Percentiles rank a stretch among this genome's conserved stretches.
These are phyloP conservation scores for Chamaea fasciata DNA, from an alignment of 2,113 vertebrate species.

Conservation along the genomic window DNA sequence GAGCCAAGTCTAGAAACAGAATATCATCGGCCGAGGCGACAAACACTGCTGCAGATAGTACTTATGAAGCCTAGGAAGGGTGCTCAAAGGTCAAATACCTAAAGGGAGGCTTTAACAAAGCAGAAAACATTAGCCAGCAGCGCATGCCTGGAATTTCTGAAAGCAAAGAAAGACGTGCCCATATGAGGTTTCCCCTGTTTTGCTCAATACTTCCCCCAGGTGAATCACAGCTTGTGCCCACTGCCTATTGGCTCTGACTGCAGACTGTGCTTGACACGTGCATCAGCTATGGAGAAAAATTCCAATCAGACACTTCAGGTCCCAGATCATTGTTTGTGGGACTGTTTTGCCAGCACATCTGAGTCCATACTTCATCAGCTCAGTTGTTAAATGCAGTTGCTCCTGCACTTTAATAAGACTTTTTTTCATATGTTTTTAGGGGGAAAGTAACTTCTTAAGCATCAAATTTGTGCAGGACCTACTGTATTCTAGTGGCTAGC, in stretches of 20 bases:
- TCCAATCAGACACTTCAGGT: not conserved
- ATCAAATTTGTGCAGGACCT: not conserved
- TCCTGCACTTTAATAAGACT: not conserved
- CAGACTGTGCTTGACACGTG: not conserved
- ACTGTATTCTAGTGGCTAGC: not conserved
- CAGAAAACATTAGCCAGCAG: not conserved
- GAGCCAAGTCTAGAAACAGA: not conserved
- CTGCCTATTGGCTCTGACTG: not conserved
- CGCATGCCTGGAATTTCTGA: not conserved
- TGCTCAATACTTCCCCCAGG: not conserved
- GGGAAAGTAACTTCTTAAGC: not conserved
- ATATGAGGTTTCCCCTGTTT: not conserved
- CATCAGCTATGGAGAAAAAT: not conserved
- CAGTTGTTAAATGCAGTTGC: not conserved
- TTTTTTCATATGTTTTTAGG: not conserved
- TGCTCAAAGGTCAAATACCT: not conserved
- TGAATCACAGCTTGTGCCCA: not conserved
- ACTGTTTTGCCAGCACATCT: not conserved
- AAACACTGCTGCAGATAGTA: not conserved
- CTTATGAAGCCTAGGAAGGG: not conserved
- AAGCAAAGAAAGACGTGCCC: not conserved
- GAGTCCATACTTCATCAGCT: not conserved
- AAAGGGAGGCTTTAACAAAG: not conserved
- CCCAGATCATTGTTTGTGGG: not conserved
- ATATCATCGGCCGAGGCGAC: not conserved